Percentiles rank a stretch among this genome's conserved stretches.
Evolutionary conservation across 2,113 vertebrate genomes (phyloP).

Genomic region (Python bivittatus): DNA sequence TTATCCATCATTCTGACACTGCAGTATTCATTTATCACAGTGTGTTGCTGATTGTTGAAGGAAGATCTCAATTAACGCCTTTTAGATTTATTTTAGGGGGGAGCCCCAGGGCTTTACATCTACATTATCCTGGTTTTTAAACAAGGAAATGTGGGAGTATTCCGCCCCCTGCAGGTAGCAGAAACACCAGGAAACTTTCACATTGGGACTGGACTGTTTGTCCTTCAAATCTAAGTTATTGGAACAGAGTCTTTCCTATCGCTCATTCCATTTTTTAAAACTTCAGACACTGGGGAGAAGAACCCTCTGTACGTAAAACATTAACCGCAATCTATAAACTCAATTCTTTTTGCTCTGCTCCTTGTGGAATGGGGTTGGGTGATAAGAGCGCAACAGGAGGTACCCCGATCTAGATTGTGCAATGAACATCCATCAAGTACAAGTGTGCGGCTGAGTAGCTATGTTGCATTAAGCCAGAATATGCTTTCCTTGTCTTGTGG

Average conservation of each 20-base stretch:
- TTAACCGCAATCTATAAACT: not conserved
- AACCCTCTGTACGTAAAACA: not conserved
- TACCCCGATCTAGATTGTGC: not conserved
- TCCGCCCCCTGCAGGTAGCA: slow-evolving; percentile 62
- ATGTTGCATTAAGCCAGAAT: not conserved
- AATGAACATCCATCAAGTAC: not conserved
- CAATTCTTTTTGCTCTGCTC: no score
- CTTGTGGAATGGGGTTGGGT: no score
- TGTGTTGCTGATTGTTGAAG: not conserved
- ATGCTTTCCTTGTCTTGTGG: not conserved
- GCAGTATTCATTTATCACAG: not conserved
- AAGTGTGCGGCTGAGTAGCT: not conserved
- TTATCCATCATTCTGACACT: not conserved
- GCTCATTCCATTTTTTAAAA: not conserved
- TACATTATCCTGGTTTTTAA: not conserved
- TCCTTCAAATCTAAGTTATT: not conserved
- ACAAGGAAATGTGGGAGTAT: not conserved
- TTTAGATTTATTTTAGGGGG: not conserved
- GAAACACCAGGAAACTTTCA: not conserved
- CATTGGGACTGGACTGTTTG: not conserved
- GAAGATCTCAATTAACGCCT: not conserved
- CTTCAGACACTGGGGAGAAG: not conserved
- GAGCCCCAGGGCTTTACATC: not conserved
- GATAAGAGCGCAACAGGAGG: no score
- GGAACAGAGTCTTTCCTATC: not conserved